Evolutionary conservation across 2,797 vertebrate species (phyloP), one percentile per base, ranked within the genome.

Genomic region (Fratercula arctica): DNA sequence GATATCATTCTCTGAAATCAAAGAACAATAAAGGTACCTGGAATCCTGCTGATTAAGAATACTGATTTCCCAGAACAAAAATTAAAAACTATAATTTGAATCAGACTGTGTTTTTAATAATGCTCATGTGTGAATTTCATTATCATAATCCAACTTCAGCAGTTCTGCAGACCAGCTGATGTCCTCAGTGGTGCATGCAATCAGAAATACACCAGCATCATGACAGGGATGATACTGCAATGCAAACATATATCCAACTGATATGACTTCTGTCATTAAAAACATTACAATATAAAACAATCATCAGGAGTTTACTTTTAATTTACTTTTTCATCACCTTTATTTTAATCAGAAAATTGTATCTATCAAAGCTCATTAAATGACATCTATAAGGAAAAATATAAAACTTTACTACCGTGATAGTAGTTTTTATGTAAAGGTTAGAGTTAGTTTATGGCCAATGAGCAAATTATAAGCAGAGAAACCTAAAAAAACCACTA

Each of bases 271-370:
- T 79, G 93, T 68, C 68, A 97, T 90, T 95, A 89, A 94, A 97
- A 96, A 89, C 72, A 91, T 84, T 39, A 56, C 56, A 92, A 83
- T 63, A 93, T 45, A 89, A 97, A 97, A 97, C 90, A 97, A 97
- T 96, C 64, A 74, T 11, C 11, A 43, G 39, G 64, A 97, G 94
- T 98, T 98, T 97, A 94, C 94, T 98, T 98, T 98, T 97, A 91
- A 98, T 98, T 98, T 98, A 51, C 90, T 98, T 98, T 97, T 96
- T 97, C 98, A 98, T 97, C 96, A 97, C 89, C 87, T 97, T 97
- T 91, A 78, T 97, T 98, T 97, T 97, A 98, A 98, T 98, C 97
- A 98, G 97, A 98, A 97, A 98, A 97, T 97, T 98, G 56, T 97
- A 97, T 97, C 95, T 97, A 90, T 86, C 41, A 92, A 97, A 95